Evolutionary conservation across 2,888 invertebrate genomes (phyloP).

Genomic region (Sisyra terminalis): DNA sequence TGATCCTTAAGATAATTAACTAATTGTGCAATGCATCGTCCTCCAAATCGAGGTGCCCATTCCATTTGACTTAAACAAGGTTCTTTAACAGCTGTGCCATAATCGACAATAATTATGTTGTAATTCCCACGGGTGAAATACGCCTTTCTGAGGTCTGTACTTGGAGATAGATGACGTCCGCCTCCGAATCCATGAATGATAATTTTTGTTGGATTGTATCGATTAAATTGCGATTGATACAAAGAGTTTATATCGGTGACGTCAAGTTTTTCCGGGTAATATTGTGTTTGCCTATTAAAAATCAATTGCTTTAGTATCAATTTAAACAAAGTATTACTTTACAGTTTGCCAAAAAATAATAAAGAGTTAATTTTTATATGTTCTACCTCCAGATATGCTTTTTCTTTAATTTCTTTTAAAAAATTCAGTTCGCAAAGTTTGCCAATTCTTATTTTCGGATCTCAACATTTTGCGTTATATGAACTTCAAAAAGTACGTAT

Average conservation of each 20-base stretch:
- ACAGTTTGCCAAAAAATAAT: too few species aligned
- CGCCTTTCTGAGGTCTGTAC: constrained; percentile 70
- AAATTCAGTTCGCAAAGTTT: too few species aligned
- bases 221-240: constrained; percentile 59
- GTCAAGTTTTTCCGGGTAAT: constrained; percentile 52
- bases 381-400: too few species aligned
- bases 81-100: constrained; percentile 59
- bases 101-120: constrained; percentile 79
- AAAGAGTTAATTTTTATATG: too few species aligned
- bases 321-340: too few species aligned
- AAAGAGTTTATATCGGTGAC: constrained; percentile 53
- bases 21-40: constrained; percentile 64
- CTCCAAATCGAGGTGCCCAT: constrained; percentile 43
- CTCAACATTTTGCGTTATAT: too few species aligned
- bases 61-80: constrained; percentile 68
- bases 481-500: too few species aligned
- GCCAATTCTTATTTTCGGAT: too few species aligned
- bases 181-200: constrained; percentile 87
- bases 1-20: constrained; percentile 62
- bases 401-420: too few species aligned
- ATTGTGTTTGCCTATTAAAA: constrained; percentile 49
- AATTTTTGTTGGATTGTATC: constrained; percentile 64
- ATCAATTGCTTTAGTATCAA: too few species aligned
- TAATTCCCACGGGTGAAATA: constrained; percentile 67
- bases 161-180: constrained; percentile 63